Base-by-base conservation (phyloP, 1,140 invertebrate species). In the Notospermus geniculatus region DNA sequence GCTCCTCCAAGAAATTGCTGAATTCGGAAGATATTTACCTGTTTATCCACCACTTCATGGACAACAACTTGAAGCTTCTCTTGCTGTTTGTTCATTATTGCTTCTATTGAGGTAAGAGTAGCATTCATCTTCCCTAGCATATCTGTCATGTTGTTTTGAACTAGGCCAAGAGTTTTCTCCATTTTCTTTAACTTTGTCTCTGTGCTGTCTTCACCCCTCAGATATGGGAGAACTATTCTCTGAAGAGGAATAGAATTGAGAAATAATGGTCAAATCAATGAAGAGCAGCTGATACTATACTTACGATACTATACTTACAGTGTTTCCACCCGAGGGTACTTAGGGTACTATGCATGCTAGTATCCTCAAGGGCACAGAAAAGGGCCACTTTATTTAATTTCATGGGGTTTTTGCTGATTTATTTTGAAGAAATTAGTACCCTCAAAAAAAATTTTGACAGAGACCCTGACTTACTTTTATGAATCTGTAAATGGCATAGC, bases 401-500 rank as follows among this genome's bases (percentile, higher is more conserved):
- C n/a, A n/a, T n/a, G n/a, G n/a, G n/a, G n/a, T n/a, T n/a, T n/a
- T n/a, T n/a, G n/a, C n/a, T n/a, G n/a, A n/a, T n/a, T n/a, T n/a
- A n/a, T n/a, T n/a, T n/a, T n/a, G n/a, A n/a, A n/a, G n/a, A n/a
- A n/a, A n/a, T n/a, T n/a, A n/a, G n/a, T n/a, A n/a, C n/a, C n/a
- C n/a, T n/a, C n/a, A n/a, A n/a, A n/a, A n/a, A n/a, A n/a, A n/a
- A n/a, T n/a, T n/a, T n/a, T n/a, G n/a, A n/a, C n/a, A n/a, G n/a
- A 53, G n/a, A 46, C 15, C 17, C 22, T 27, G 22, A 29, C 41
- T 60, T 64, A 69, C 71, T 64, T 69, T 67, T 46, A 69, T 68
- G 5, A 73, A 64, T 62, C 56, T 66, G 39, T 68, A 68, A 15
- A 65, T 67, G 43, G 65, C 69, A 70, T 73, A 73, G 22, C 69